Evolutionary conservation across 2,888 invertebrate species (phyloP).

Genomic region (Lithophane leautieri): DNA sequence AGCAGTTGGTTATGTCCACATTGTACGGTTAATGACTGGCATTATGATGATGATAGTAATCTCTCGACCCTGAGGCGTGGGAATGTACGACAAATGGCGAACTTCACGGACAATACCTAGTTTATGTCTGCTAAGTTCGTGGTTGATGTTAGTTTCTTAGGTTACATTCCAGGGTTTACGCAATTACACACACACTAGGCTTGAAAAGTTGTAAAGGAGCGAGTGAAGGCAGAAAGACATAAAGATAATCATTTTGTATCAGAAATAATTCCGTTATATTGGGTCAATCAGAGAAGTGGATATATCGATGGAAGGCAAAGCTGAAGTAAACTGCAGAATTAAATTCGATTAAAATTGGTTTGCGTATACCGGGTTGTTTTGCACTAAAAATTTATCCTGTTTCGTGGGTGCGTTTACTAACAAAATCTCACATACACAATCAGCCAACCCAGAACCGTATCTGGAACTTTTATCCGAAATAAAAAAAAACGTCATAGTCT

Average conservation of each 20-base stretch:
- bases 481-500: not conserved
- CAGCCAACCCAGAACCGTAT: not conserved
- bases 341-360: not conserved
- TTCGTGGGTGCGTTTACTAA: not conserved
- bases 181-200: not conserved
- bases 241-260: not conserved
- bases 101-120: slow-evolving; percentile 32
- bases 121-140: slow-evolving; percentile 23
- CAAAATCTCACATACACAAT: not conserved
- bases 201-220: not conserved
- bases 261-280: not conserved
- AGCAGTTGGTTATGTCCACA: slow-evolving; percentile 43
- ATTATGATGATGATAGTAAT: slow-evolving; percentile 53
- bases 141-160: slow-evolving; percentile 20
- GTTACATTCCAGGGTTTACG: slow-evolving; percentile 1
- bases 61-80: slow-evolving; percentile 54
- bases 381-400: not conserved
- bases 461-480: not conserved
- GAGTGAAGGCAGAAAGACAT: not conserved
- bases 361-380: not conserved
- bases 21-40: slow-evolving; percentile 50
- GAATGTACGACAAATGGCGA: slow-evolving; percentile 46
- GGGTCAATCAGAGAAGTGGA: not conserved
- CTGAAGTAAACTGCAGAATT: not conserved
- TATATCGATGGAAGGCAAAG: not conserved